Conservation (phyloP, 1,140 invertebrate genomes). For the Streblospio benedicti region DNA sequence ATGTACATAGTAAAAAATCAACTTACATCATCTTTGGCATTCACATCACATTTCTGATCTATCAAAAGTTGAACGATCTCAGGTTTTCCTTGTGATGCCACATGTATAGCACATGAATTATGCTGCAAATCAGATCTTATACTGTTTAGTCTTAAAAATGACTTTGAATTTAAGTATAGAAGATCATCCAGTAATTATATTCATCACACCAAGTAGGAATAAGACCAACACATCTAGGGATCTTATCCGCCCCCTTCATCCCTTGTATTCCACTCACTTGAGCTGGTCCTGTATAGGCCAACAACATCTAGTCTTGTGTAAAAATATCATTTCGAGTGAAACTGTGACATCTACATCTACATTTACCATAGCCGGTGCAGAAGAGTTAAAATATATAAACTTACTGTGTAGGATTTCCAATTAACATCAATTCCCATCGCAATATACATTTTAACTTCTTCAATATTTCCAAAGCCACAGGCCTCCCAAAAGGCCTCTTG, state of each 20-base stretch:
- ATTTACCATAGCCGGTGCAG: too few species aligned
- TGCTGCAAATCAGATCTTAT: slow-evolving; percentile 42
- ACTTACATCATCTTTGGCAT: slow-evolving; percentile 43
- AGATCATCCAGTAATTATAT: neutral
- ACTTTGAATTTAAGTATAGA: neutral
- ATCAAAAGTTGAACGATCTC: slow-evolving; percentile 44
- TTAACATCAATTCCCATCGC: slow-evolving; percentile 44
- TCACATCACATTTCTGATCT: slow-evolving; percentile 39
- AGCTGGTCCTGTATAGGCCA: too few species aligned
- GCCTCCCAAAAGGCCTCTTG: slow-evolving; percentile 47
- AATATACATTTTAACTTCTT: slow-evolving; percentile 37
- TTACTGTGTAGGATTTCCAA: slow-evolving; percentile 45
- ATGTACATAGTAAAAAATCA: neutral
- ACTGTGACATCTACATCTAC: too few species aligned
- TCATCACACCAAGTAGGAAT: neutral
- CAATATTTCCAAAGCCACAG: slow-evolving; percentile 43
- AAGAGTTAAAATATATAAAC: too few species aligned
- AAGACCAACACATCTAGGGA: neutral
- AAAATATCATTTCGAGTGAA: too few species aligned
- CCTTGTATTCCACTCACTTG: too few species aligned
- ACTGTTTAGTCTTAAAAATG: too few species aligned
- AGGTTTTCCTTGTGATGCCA: slow-evolving; percentile 45
- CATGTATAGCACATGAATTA: slow-evolving; percentile 45
- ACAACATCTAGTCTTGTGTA: too few species aligned
- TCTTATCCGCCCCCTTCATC: too few species aligned